Percentiles rank a stretch among this genome's conserved stretches.
phyloP scores from a whole-genome alignment of 2,797 vertebrate genomes.

The Urophycis tenuis region DNA sequence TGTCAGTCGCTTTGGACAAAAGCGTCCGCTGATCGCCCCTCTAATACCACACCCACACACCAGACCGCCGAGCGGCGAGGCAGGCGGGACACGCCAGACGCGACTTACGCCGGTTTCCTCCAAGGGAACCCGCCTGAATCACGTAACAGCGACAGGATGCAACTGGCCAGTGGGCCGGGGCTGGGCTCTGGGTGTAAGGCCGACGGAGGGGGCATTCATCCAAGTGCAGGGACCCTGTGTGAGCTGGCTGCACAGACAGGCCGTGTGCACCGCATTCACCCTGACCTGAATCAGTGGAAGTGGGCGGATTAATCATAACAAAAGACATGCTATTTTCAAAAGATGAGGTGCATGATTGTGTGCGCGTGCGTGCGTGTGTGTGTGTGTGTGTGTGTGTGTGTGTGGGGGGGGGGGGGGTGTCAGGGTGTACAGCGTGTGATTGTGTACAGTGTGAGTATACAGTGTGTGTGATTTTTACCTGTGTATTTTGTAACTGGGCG shows the following conservation, averaged over 20 bases:
- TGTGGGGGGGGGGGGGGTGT: too few relatives aligned
- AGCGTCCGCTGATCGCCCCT: too few relatives aligned
- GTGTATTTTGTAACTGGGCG: too few relatives aligned
- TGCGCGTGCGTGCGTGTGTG: not conserved
- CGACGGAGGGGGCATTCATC: too few relatives aligned
- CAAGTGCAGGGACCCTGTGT: too few relatives aligned
- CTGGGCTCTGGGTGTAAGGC: constrained; percentile 18
- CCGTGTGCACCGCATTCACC: constrained; percentile 46
- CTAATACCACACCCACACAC: constrained; percentile 2
- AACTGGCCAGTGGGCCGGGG: not conserved
- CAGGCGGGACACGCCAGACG: constrained; percentile 1
- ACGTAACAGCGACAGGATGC: too few relatives aligned
- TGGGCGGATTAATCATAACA: constrained; percentile 44
- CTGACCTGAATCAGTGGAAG: constrained; percentile 36
- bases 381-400: not conserved
- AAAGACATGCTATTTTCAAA: constrained; percentile 21
- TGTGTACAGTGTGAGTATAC: too few relatives aligned
- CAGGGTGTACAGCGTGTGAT: too few relatives aligned
- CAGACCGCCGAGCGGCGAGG: not conserved
- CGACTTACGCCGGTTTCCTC: not conserved
- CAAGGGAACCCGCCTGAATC: too few relatives aligned
- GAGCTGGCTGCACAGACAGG: constrained; percentile 44
- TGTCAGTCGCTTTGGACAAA: too few relatives aligned
- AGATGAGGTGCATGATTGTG: too few relatives aligned
- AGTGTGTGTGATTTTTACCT: too few relatives aligned